phyloP scores from a whole-genome alignment of 1,140 invertebrate genomes.

The Heliconius melpomene region DNA sequence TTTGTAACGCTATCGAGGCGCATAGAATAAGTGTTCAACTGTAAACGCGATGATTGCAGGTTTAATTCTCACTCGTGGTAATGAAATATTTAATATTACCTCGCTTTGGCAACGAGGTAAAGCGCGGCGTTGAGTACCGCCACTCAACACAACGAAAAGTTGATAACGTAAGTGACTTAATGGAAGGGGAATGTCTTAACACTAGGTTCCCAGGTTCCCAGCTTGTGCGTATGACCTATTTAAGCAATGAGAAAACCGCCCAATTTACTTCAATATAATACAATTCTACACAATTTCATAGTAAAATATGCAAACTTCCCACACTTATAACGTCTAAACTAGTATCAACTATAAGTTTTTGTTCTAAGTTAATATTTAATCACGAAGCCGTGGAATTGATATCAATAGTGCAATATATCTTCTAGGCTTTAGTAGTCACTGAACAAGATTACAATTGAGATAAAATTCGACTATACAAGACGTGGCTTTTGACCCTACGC shows the following conservation, averaged over 20 bases:
- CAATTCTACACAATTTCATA: not conserved
- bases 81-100: too few species aligned
- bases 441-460: conserved; percentile 66
- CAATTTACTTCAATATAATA: not conserved
- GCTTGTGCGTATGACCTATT: not conserved
- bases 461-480: conserved; percentile 56
- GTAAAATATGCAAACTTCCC: not conserved
- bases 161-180: not conserved
- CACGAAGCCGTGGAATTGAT: conserved; percentile 37
- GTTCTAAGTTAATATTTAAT: conserved; percentile 39
- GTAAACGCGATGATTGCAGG: too few species aligned
- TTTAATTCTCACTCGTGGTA: too few species aligned
- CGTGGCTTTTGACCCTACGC: conserved; percentile 43
- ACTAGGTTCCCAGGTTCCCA: not conserved
- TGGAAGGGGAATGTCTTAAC: not conserved
- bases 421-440: conserved; percentile 51
- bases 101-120: too few species aligned
- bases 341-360: not conserved
- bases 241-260: too few species aligned
- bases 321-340: not conserved
- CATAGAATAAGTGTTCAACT: too few species aligned
- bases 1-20: too few species aligned
- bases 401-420: conserved; percentile 59
- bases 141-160: too few species aligned
- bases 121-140: too few species aligned